Evolutionary conservation across 1,140 invertebrate genomes (phyloP).

Genomic region (Monomorium pharaonis): DNA sequence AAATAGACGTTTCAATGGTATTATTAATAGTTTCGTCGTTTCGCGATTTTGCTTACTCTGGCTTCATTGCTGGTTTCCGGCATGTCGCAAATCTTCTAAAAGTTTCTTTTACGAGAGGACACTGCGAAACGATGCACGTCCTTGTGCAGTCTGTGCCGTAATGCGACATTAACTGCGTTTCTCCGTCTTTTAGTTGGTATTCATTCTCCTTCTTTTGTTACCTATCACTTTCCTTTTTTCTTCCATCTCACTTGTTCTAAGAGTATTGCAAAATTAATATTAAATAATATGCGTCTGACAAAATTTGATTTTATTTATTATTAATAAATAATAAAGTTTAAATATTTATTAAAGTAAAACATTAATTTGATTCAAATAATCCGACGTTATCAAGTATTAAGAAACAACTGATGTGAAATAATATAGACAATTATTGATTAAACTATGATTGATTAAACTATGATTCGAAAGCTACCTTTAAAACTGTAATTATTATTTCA

Average conservation of each 20-base stretch:
- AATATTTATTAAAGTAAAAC: not conserved
- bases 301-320: not conserved
- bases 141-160: conserved; percentile 72
- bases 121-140: conserved; percentile 38
- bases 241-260: conserved; percentile 39
- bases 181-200: conserved; percentile 68
- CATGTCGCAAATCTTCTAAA: conserved; percentile 64
- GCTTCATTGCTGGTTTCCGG: conserved; percentile 79
- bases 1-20: conserved; percentile 19
- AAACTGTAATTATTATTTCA: conserved; percentile 12
- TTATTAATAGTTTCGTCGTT: conserved; percentile 17
- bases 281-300: not conserved
- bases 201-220: conserved; percentile 56
- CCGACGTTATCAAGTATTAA: conserved; percentile 1
- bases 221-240: conserved; percentile 67
- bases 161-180: conserved; percentile 82
- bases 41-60: conserved; percentile 75
- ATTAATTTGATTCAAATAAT: not conserved
- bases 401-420: conserved; percentile 6
- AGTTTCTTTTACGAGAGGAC: not conserved
- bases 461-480: not conserved
- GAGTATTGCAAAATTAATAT: not conserved
- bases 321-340: not conserved
- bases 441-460: conserved; percentile 25
- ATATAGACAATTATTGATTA: conserved; percentile 39